These are phyloP conservation scores for Philopedon plagiatum DNA, from an alignment of 2,888 invertebrate species.

Conservation along the genomic window DNA sequence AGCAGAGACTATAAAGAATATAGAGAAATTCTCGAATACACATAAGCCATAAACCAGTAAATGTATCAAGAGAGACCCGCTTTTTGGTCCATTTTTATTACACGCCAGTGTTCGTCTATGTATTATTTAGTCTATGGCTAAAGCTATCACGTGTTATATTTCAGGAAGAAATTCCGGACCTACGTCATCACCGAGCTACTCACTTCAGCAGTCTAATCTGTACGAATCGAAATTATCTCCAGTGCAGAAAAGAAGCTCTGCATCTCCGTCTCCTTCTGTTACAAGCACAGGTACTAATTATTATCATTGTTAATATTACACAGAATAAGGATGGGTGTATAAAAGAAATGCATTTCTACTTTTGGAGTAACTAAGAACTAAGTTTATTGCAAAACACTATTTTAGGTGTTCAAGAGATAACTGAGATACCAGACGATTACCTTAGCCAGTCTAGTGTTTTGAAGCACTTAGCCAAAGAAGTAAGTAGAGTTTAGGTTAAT, in stretches of 20 bases:
- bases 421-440: constrained; percentile 88
- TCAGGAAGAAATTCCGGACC: constrained; percentile 66
- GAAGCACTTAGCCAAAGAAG: constrained; percentile 88
- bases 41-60: too few relatives aligned
- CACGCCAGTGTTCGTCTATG: too few relatives aligned
- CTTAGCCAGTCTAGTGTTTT: constrained; percentile 86
- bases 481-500: constrained; percentile 36
- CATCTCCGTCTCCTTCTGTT: constrained; percentile 65
- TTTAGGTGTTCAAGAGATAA: constrained; percentile 77
- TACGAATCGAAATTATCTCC: constrained; percentile 64
- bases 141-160: too few relatives aligned
- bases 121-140: too few relatives aligned
- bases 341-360: neutral
- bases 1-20: too few relatives aligned
- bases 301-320: constrained; percentile 10
- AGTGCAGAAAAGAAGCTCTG: constrained; percentile 63
- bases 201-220: constrained; percentile 60
- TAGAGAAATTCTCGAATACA: too few relatives aligned
- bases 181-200: constrained; percentile 57
- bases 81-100: neutral
- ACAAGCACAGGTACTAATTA: constrained; percentile 56
- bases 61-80: too few relatives aligned
- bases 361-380: neutral
- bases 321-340: constrained; percentile 2
- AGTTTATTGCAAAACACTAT: too few relatives aligned